Evolutionary conservation across 2,888 invertebrate genomes (phyloP).

Genomic region (Cheilosia vernalis): DNA sequence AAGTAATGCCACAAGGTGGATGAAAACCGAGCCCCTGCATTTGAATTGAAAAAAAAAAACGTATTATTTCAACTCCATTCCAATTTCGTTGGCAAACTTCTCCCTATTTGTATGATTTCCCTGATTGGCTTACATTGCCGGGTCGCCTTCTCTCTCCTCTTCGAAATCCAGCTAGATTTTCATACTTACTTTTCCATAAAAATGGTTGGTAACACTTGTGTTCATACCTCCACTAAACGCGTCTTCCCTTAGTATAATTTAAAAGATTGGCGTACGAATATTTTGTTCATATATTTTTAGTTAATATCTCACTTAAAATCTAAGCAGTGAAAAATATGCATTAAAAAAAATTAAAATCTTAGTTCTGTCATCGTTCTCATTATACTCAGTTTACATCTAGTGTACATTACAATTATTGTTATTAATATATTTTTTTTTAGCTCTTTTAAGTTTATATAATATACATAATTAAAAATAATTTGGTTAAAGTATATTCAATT

Average conservation of each 20-base stretch:
- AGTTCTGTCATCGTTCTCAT: constrained; percentile 41
- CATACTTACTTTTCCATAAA: too few species aligned
- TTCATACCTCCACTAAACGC: too few species aligned
- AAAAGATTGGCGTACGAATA: neutral
- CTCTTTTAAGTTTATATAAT: constrained; percentile 35
- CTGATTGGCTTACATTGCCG: too few species aligned
- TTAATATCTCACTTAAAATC: constrained; percentile 47
- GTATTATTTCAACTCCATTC: too few species aligned
- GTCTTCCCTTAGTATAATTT: neutral
- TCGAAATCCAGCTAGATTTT: too few species aligned
- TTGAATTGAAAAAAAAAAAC: too few species aligned
- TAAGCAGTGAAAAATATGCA: constrained; percentile 53
- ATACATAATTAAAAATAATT: constrained; percentile 43
- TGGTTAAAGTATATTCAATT: constrained; percentile 51
- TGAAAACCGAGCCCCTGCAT: too few species aligned
- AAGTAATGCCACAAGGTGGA: too few species aligned
- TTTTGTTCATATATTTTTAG: constrained; percentile 42
- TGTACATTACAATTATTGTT: constrained; percentile 22
- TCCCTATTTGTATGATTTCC: too few species aligned
- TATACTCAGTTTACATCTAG: constrained; percentile 40
- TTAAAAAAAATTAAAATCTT: constrained; percentile 28
- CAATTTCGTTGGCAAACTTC: too few species aligned
- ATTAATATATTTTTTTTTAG: constrained; percentile 16
- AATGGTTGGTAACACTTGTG: too few species aligned
- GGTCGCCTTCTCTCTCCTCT: too few species aligned